Evolutionary conservation across 2,797 vertebrate genomes (phyloP), one percentile per base, ranked within the genome.

Genomic region (Poecile montanus): DNA sequence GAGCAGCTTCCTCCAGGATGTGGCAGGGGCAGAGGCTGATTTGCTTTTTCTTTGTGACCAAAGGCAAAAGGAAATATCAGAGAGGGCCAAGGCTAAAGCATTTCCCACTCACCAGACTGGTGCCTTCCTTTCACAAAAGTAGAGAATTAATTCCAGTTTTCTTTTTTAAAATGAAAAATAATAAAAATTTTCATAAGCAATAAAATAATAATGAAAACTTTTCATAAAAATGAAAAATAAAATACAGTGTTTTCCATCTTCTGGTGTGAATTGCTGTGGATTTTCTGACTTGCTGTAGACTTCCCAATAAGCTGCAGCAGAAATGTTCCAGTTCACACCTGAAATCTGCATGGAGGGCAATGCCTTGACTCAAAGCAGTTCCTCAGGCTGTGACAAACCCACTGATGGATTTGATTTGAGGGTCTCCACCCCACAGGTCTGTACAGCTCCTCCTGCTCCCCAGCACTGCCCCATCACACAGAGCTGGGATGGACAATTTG

Each of bases 341-440:
- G 63, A 40, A 20, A 34, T 25, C 29, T 48, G 16, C 16, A 36
- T 0, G 4, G 62, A 58, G 14, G 45, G 40, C 61, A 62, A 36
- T 34, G n/a, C 21, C 50, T 32, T 12, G 30, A 4, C 23, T 27
- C 0, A 0, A 27, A 72, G 58, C 8, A 1, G 5, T 72, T 54
- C 63, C 61, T 42, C 40, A 10, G 23, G 18, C 14, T 29, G 36
- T 1, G 8, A 16, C 22, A 51, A 8, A 3, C 18, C 36, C 45
- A 10, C 16, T 1, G 1, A 25, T 7, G 60, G 66, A 6, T 42
- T 16, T 26, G 30, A 38, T 42, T 16, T 26, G 30, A 38, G 40
- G 76, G 16, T 38, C 16, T 45, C 38, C 50, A 0, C 10, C 42
- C 16, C 36, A 7, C 26, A 21, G 47, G 34, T 15, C 50, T 6